Evolutionary conservation across 2,113 vertebrate species (phyloP).

Genomic region (Protobothrops flavoviridis): DNA sequence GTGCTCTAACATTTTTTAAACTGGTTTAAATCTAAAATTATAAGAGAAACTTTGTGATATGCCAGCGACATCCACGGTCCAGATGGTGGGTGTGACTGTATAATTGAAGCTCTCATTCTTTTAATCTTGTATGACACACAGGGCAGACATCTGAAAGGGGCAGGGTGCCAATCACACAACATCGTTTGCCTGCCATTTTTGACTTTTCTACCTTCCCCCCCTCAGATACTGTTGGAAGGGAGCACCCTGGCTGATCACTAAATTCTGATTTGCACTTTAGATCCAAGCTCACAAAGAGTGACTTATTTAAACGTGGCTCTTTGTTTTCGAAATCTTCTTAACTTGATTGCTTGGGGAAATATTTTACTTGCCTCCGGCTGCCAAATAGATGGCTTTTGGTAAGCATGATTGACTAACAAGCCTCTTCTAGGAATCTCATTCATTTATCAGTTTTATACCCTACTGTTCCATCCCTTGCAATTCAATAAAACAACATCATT

Average conservation of each 20-base stretch:
- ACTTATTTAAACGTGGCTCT: neutral
- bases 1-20: neutral
- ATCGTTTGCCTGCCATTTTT: neutral
- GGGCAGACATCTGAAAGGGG: neutral
- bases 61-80: neutral
- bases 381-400: neutral
- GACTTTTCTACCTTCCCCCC: neutral
- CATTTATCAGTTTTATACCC: neutral
- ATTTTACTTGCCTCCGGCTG: neutral
- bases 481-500: neutral
- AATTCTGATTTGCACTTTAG: neutral
- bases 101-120: neutral
- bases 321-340: neutral
- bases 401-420: neutral
- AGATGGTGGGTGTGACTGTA: neutral
- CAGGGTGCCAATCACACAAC: neutral
- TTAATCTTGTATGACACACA: neutral
- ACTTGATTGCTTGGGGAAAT: neutral
- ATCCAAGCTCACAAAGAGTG: neutral
- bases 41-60: neutral
- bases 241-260: neutral
- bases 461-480: neutral
- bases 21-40: neutral
- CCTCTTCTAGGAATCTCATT: neutral
- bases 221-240: neutral